Base-by-base conservation (phyloP, 2,888 invertebrate species). In the Pantelozetes paolii region DNA sequence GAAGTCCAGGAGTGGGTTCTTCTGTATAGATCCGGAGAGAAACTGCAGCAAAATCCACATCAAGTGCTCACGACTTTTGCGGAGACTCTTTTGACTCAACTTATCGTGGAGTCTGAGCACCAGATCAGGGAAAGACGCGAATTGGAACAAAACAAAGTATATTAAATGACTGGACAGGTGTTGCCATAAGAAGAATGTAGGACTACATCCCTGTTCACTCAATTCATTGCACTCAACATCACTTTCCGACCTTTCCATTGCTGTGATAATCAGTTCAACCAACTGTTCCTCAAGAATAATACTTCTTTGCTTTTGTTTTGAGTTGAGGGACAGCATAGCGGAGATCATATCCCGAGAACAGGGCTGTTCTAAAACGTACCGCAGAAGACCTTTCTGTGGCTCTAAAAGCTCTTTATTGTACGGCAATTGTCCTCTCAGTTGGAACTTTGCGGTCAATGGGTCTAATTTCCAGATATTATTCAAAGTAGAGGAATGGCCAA, bases 31-130 rank as follows among this genome's bases (percentile, higher is more conserved):
- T 70, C 96, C 96, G 0, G 97, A 96, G 79, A 98, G 93, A 80
- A 95, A 97, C 84, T 99, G 98, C 59, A 99, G 84, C 23, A 98
- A 84, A 26, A 95, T 91, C 97, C 98, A 98, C 97, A 99, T 98
- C n/a, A 99, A 84, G 80, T 98, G 95, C 83, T 97, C 97, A 69
- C 98, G 86, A 0, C 96, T 95, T 82, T 92, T 91, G 76, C 90
- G 87, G 81, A 94, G 26, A 80, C 93, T 92, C 78, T 90, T 86
- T 11, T 70, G 50, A n/a, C 69, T n/a, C 1, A 89, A 88, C 84
- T 91, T 92, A 75, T 91, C 90, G 81, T 94, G 91, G 42, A 97
- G 85, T 0, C 92, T 89, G 84, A 90, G 87, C 0, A 97, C 93
- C 80, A 97, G 91, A 80, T 92, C 92, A 42, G 93, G 91, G 81